Evolutionary conservation across 2,888 invertebrate species (phyloP), one percentile per base, ranked within the genome.

Genomic region (Cantharis rustica): DNA sequence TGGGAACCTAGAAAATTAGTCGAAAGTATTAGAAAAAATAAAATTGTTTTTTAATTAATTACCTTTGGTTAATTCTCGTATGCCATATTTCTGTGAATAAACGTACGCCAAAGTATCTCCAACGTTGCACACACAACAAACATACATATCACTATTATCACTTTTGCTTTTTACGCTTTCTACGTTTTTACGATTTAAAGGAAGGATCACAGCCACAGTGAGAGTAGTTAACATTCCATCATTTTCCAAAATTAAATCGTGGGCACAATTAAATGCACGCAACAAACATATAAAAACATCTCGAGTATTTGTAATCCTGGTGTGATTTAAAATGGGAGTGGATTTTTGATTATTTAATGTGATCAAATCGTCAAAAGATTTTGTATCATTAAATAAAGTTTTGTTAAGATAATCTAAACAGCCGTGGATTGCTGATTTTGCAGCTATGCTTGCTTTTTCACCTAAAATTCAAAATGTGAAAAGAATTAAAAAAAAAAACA

Each of bases 91-190:
- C 84, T 92, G 92, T 10, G 93, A 91, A 88, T 95, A 96, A 75
- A 97, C 94, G 86, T 96, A 97, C n/a, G 95, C 96, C 80, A 96
- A 90, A 68, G 95, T 95, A 86, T 97, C 96, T 0, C 96, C 96
- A 16, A 97, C 96, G 87, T 96, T 97, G 86, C 96, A 96, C 69
- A 94, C 93, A 86, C 96, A 96, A 61, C 95, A 94, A 68, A 95
- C 90, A 85, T 93, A 93, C 83, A 90, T 90, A 71, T 88, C 89
- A 71, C 86, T 80, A 68, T 76, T 79, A 23, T 47, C 62, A 16
- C 68, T 71, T 61, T 64, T 23, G 10, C 27, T 17, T 20, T 15
- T 61, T 62, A 61, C 31, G 10, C 16, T 17, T 69, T 68, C 70
- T 13, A 74, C 61, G 31, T 71, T 73, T 61, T 81, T 84, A 16